Conservation (phyloP, 2,113 vertebrate species). For the Chaenocephalus aceratus region DNA sequence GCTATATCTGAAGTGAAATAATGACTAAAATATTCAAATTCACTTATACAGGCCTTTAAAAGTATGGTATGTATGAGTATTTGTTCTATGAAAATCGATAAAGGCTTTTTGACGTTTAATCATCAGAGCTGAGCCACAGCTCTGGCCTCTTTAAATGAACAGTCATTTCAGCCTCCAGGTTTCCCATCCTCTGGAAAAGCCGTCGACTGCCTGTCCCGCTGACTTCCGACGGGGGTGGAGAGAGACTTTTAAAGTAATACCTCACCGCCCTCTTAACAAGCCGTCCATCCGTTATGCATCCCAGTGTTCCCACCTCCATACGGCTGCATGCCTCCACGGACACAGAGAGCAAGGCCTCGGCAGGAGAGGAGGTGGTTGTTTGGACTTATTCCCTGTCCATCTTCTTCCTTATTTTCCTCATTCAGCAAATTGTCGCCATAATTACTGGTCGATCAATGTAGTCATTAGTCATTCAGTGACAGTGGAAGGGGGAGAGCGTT, state of each 20-base stretch:
- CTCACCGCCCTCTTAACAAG: conserved; percentile 75
- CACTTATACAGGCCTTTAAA: neutral
- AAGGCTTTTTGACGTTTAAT: conserved; percentile 1
- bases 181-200: conserved; percentile 83
- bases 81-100: neutral
- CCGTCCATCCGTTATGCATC: conserved; percentile 66
- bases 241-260: conserved; percentile 81
- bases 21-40: neutral
- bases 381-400: conserved; percentile 24
- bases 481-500: conserved; percentile 11
- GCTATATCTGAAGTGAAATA: neutral
- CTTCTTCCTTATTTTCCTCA: conserved; percentile 17
- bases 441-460: conserved; percentile 25
- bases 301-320: conserved; percentile 67
- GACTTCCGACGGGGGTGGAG: conserved; percentile 81
- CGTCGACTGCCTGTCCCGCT: conserved; percentile 73
- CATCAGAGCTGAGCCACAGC: conserved; percentile 29
- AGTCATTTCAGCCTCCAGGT: conserved; percentile 80
- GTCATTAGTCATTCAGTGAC: conserved; percentile 12
- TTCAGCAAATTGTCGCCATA: conserved; percentile 33
- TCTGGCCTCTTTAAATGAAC: conserved; percentile 53
- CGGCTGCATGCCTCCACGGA: conserved; percentile 55
- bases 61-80: neutral
- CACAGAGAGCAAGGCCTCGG: conserved; percentile 41
- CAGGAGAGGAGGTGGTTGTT: conserved; percentile 15